Evolutionary conservation across 2,888 invertebrate species (phyloP).

Genomic region (Alcis repandata): DNA sequence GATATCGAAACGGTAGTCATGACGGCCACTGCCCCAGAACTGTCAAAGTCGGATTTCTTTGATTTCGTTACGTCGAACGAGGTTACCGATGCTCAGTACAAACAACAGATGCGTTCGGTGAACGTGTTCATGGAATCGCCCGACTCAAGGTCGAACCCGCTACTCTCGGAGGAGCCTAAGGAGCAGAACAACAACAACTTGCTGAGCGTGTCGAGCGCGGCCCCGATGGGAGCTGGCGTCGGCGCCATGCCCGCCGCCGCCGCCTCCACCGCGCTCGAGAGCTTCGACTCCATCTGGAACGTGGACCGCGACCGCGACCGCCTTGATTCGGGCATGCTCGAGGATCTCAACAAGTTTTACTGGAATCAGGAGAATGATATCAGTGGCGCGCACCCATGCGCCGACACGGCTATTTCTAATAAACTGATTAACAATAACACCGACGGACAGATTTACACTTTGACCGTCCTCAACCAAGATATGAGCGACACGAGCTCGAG

Average conservation of each 20-base stretch:
- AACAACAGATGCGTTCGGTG: constrained; percentile 89
- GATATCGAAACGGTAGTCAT: constrained; percentile 90
- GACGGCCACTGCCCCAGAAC: constrained; percentile 94
- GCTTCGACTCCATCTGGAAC: constrained; percentile 89
- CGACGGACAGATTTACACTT: constrained; percentile 94
- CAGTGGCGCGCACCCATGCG: constrained; percentile 79
- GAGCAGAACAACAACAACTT: constrained; percentile 89
- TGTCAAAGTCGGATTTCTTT: constrained; percentile 95
- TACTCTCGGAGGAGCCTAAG: constrained; percentile 83
- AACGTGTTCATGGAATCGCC: constrained; percentile 89
- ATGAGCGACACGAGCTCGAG: constrained; percentile 89
- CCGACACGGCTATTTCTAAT: constrained; percentile 82
- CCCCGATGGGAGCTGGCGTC: constrained; percentile 64
- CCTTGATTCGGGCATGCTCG: constrained; percentile 91
- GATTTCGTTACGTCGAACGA: constrained; percentile 95
- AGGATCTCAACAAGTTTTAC: constrained; percentile 94
- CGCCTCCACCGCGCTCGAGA: constrained; percentile 81
- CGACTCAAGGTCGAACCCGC: constrained; percentile 81
- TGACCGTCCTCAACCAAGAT: constrained; percentile 94
- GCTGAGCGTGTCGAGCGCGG: constrained; percentile 68
- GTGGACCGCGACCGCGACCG: constrained; percentile 91
- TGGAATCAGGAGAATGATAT: constrained; percentile 90
- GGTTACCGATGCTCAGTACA: constrained; percentile 90
- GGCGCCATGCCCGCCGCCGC: constrained; percentile 71
- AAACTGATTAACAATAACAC: constrained; percentile 88